Evolutionary conservation across 2,888 invertebrate species (phyloP), one percentile per base, ranked within the genome.

Genomic region (Sesia bembeciformis): DNA sequence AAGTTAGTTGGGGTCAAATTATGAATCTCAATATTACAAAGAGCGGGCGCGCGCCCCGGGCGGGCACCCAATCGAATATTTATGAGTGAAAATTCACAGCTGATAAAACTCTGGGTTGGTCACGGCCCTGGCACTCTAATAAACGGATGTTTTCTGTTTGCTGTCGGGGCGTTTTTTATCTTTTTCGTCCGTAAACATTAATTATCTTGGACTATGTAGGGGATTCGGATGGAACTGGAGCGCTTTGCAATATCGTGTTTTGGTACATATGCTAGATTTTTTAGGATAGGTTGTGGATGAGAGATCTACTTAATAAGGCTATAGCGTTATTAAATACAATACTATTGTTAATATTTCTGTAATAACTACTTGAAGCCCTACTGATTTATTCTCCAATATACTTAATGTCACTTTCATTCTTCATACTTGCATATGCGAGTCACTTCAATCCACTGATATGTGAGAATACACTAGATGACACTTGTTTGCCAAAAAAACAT

Each of bases 1-100:
- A 65, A 79, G 75, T 79, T 74, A 75, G 76, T 76, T 73, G 63
- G 73, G 75, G 76, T 73, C 73, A 76, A 82, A 84, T 84, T 82
- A 83, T 83, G 84, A 84, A 83, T 81, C 77, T 76, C 73, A 79
- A 81, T 80, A 75, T 78, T 74, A 75, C 74, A 72, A 77, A 76
- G 70, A 69, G 75, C 66, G 65, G 59, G 68, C 66, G 65, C 58
- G 68, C 6, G 66, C 64, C 66, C 67, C 60, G 58, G 65, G 68
- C 70, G 68, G 63, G 57, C 60, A 60, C 68, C 69, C 81, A 76
- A 84, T 84, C 81, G 81, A 83, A 85, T 85, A 86, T 86, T 84
- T 84, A 86, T 85, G 79, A 83, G 84, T 68, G 81, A 81, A 77
- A 80, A 76, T 81, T 82, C 74, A 74, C 84, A 84, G 84, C 82